Evolutionary conservation across 2,113 vertebrate species (phyloP).

Genomic region (Ceyx margarethae): DNA sequence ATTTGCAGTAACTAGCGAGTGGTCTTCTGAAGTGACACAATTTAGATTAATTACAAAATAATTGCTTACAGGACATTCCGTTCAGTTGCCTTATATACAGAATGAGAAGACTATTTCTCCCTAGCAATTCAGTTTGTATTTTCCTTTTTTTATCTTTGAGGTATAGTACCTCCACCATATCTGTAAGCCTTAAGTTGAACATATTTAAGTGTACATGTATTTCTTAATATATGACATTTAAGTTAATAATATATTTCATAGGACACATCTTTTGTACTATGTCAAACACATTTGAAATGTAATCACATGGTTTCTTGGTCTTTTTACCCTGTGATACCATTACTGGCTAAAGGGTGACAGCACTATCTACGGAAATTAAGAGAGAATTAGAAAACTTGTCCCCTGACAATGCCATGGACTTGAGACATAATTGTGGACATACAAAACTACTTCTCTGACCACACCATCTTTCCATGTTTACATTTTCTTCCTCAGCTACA

Average conservation of each 20-base stretch:
- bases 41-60: background rate
- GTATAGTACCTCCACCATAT: rapidly evolving
- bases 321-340: background rate
- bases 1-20: background rate
- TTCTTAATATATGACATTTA: background rate
- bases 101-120: background rate
- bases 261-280: background rate
- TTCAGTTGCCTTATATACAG: background rate
- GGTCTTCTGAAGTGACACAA: background rate
- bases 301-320: background rate
- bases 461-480: background rate
- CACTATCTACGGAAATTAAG: background rate
- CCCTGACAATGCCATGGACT: background rate
- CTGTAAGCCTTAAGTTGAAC: background rate
- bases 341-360: background rate
- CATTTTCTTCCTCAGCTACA: background rate
- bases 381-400: background rate
- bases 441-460: background rate
- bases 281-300: background rate
- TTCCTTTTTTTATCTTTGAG: background rate
- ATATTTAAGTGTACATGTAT: background rate
- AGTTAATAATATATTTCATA: background rate
- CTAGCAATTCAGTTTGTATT: background rate
- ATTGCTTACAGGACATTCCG: background rate
- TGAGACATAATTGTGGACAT: background rate